Base-by-base conservation (phyloP, 1,140 invertebrate genomes). In the Zophobas morio region DNA sequence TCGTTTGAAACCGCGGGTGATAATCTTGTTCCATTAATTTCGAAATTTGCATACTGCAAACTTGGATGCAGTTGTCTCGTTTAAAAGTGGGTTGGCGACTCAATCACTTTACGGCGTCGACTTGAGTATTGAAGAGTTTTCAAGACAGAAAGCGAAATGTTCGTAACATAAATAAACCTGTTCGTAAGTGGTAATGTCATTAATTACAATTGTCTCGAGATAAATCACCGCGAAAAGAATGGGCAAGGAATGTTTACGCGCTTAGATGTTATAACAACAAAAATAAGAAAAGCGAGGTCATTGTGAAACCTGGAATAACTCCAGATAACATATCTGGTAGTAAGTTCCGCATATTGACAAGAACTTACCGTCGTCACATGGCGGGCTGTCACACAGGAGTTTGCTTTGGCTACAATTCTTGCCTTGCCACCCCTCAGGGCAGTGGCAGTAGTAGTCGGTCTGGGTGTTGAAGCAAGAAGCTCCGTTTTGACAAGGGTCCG, bases 381-480 rank as follows among this genome's bases (percentile, higher is more conserved):
- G 89, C 1, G 89, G 90, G 82, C 89, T 89, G 60, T 90, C 86
- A 81, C 90, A 90, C 33, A 87, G 87, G 2, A 90, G 88, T 70
- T 90, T 90, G 6, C 90, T 86, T 79, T 94, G 91, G 81, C 95
- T 95, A 86, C 96, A 98, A 87, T 96, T 97, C 85, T 95, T 95
- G 40, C 97, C 97, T 76, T 93, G 92, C 91, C 95, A 97, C 79
- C 93, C 92, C 60, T 91, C 90, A 0, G 93, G 91, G 87, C 97
- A 99, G 86, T 96, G 94, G 86, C 96, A 98, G 82, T 95, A 95
- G 87, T 96, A 98, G 84, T 95, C 94, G 60, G 91, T 91, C 81
- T 95, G 91, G 0, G 94, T 95, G 81, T 96, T 96, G 84, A 96
- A 92, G 84, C 96, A 97, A 1, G 91, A 89, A 1, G 93, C 93